These are phyloP conservation scores for Tragelaphus strepsiceros DNA, from an alignment of 2,113 vertebrate species.

Conservation along the genomic window DNA sequence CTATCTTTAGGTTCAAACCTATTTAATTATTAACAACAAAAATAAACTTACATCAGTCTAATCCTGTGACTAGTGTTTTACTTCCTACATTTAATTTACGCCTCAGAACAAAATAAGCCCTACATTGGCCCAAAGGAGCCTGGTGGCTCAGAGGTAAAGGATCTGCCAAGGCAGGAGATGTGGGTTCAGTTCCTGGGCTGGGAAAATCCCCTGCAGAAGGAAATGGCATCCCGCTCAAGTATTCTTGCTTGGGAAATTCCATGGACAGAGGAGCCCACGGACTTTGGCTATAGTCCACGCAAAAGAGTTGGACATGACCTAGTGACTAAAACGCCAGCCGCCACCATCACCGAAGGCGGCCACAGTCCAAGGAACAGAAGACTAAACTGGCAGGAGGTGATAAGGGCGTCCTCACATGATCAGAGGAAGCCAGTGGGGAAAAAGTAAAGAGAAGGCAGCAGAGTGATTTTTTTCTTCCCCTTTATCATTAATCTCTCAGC, in stretches of 20 bases:
- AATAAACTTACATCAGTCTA: constrained; percentile 45
- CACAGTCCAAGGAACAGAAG: not conserved
- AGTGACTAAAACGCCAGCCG: not conserved
- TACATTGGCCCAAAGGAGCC: not conserved
- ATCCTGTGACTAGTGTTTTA: not conserved
- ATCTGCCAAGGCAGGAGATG: not conserved
- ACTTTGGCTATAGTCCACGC: not conserved
- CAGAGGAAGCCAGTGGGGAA: not conserved
- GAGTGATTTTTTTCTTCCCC: not conserved
- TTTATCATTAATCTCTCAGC: not conserved
- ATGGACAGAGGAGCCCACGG: not conserved
- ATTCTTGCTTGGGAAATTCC: not conserved
- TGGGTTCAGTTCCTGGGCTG: not conserved
- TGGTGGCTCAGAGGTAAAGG: not conserved
- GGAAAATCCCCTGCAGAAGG: not conserved
- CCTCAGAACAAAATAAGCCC: not conserved
- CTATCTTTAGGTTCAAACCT: constrained; percentile 43
- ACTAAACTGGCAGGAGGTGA: not conserved
- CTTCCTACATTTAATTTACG: not conserved
- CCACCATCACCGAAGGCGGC: not conserved
- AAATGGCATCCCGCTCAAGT: not conserved
- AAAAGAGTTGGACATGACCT: not conserved
- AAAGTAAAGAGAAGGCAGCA: not conserved
- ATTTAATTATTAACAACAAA: constrained; percentile 57
- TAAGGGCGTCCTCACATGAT: not conserved